Conservation (phyloP, 1,140 invertebrate species). For the Nomia melanderi region DNA sequence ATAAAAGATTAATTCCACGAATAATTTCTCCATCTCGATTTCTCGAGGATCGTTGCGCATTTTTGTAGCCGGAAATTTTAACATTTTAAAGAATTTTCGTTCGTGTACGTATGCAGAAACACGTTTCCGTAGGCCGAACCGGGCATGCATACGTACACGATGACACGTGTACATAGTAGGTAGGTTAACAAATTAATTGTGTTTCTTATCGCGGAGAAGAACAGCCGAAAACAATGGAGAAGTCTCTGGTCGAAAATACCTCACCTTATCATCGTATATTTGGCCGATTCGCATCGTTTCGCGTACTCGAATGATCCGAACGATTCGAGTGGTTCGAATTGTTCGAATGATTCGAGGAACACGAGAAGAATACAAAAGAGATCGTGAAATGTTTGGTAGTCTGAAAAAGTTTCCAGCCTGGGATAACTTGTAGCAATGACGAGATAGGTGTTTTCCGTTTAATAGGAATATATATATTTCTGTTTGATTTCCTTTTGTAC, state of each 20-base stretch:
- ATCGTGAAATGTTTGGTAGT: conserved; percentile 14
- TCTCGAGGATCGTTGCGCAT: conserved; percentile 34
- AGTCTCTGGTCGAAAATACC: neutral
- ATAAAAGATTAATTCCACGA: neutral
- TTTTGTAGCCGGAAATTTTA: conserved; percentile 34
- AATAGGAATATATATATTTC: neutral
- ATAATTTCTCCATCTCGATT: neutral
- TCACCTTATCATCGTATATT: neutral
- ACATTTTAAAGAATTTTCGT: conserved; percentile 46
- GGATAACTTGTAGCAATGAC: conserved; percentile 50
- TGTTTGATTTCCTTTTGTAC: neutral
- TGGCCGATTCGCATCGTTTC: neutral
- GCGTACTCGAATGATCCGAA: too few relatives aligned
- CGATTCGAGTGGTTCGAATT: too few relatives aligned
- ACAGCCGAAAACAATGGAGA: conserved; percentile 46
- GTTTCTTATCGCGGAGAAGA: conserved; percentile 77
- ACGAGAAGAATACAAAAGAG: too few relatives aligned
- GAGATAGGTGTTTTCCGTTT: conserved; percentile 34
- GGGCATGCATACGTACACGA: conserved; percentile 78
- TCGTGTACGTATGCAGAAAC: conserved; percentile 70
- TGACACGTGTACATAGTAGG: conserved; percentile 80
- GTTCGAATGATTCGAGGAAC: too few relatives aligned
- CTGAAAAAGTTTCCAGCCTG: conserved; percentile 62
- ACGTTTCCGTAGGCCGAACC: conserved; percentile 61
- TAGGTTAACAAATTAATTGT: conserved; percentile 81